These are phyloP conservation scores for Sitta carolinensis DNA, from an alignment of 2,797 vertebrate species.

Conservation along the genomic window DNA sequence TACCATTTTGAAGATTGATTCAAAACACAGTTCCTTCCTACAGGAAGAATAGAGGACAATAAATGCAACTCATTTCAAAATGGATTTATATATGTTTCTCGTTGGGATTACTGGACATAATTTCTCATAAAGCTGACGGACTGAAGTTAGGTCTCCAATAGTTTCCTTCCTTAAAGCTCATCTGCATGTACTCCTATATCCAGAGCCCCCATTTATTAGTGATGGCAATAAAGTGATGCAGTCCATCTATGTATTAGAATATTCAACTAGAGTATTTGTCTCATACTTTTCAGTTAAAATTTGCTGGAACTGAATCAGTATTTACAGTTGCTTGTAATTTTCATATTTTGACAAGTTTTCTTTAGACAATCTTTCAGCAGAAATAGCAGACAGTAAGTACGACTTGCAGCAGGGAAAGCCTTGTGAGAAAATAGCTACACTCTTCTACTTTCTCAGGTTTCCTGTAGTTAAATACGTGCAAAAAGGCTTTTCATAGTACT, in stretches of 20 bases:
- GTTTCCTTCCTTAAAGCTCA: not conserved
- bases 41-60: not conserved
- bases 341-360: constrained; percentile 15
- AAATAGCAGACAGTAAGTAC: not conserved
- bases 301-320: not conserved
- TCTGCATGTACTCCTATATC: not conserved
- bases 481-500: not conserved
- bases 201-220: not conserved
- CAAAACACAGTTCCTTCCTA: not conserved
- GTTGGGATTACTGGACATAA: not conserved
- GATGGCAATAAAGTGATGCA: not conserved
- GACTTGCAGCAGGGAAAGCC: not conserved
- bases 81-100: not conserved
- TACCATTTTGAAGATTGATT: not conserved
- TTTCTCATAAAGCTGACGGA: not conserved
- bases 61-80: not conserved
- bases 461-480: not conserved
- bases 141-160: not conserved
- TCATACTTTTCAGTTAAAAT: not conserved
- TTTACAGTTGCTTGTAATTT: not conserved
- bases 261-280: not conserved
- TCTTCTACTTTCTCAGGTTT: not conserved
- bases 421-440: not conserved
- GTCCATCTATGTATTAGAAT: not conserved
- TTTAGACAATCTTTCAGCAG: not conserved